Evolutionary conservation across 1,140 invertebrate genomes (phyloP), one percentile per base, ranked within the genome.

Genomic region (Portunus trituberculatus): DNA sequence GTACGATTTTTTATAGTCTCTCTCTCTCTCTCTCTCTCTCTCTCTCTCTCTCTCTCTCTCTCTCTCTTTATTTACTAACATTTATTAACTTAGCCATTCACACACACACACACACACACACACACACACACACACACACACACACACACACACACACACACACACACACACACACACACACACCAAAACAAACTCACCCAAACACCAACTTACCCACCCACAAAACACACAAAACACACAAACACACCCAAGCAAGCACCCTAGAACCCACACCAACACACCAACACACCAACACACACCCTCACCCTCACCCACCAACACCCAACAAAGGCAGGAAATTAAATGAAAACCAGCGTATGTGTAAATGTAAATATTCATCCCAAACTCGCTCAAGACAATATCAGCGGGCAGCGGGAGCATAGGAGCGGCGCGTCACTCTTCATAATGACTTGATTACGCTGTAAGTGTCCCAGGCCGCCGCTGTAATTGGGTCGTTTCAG

Each of bases 361-460:
- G 88, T 59, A 91, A 59, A 91, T 91, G n/a, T 59, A 91, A 91
- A 91, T 59, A 91, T 59, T 52, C 46, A 91, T 52, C n/a, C 39
- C 14, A 28, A 29, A n/a, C 29, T 25, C 20, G 32, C 59, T 91
- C n/a, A 86, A 86, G 92, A 93, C 67, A 86, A 86, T 86, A 86
- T 84, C 7, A 86, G 82, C 46, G 45, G 39, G 48, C 93, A 31
- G 76, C 46, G 10, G 20, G 48, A 39, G 28, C 52, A 52, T 52
- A 25, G 31, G 88, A 88, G 88, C 88, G 67, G 88, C 31, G 84
- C 83, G 93, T 93, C 93, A 93, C 46, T 93, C 93, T 93, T 93
- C 48, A 88, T 93, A 93, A 93, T 88, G 93, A 93, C 84, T 93
- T 93, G 93, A 93, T 93, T 93, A 93, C 59, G 93, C 93, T 82